Evolutionary conservation across 1,140 invertebrate species (phyloP), one percentile per base, ranked within the genome.

Genomic region (Cydia amplana): DNA sequence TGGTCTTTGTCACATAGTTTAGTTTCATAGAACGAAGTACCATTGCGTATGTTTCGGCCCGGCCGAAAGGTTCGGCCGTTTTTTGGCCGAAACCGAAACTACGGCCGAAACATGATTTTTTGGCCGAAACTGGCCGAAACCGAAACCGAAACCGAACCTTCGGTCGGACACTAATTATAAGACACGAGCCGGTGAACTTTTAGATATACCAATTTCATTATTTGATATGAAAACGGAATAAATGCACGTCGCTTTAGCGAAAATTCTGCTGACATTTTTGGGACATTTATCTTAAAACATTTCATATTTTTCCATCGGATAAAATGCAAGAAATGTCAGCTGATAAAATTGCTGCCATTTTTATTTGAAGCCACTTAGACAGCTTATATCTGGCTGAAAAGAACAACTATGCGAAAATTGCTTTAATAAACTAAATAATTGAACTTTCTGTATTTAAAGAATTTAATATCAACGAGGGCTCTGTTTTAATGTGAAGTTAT

Each of bases 271-370:
- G 51, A 55, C 16, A 55, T 55, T 18, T n/a, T 20, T 23, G 55
- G 20, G n/a, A 10, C 55, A 60, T 60, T n/a, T 23, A 23, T 60
- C 55, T 60, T 60, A n/a, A 23, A 60, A 60, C 55, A 60, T 60
- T 60, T 60, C 55, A 23, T 60, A 20, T 60, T 60, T 60, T 23
- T 5, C 20, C 55, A 60, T 60, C 10, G 9, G 55, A 55, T n/a
- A 55, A 55, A 55, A 55, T 18, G 51, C n/a, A 55, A 55, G 51
- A 55, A 55, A 55, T 18, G 51, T 9, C 51, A 6, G 51, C n/a
- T 55, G 51, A 7, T 55, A 18, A 55, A 55, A 55, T 55, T 14
- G 51, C 51, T 55, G 51, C 51, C 51, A 55, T 55, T 55, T 55
- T 55, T 55, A 55, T 55, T 55, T 46, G n/a, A 55, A 18, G 51